Evolutionary conservation across 2,797 vertebrate genomes (phyloP).

Genomic region (Carcharodon carcharias): DNA sequence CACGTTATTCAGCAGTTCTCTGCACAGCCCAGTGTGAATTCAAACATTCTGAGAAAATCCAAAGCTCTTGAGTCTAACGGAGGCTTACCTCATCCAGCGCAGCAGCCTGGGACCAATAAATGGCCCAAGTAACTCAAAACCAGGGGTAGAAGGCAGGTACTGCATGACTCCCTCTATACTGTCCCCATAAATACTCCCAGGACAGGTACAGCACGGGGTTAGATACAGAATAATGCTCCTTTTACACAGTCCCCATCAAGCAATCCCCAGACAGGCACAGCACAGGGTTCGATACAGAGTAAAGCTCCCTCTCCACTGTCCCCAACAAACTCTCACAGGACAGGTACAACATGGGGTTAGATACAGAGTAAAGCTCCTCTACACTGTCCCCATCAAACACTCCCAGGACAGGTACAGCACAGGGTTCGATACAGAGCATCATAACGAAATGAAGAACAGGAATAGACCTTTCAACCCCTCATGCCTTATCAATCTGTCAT

Average conservation of each 20-base stretch:
- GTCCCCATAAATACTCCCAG: too few species aligned
- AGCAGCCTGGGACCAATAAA: not conserved
- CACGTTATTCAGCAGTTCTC: not conserved
- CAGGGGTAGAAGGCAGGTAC: too few species aligned
- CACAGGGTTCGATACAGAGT: too few species aligned
- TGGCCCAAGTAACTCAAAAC: not conserved
- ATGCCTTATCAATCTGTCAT: not conserved
- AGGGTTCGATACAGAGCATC: not conserved
- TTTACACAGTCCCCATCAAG: too few species aligned
- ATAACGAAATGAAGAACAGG: too few species aligned
- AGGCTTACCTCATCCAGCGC: not conserved
- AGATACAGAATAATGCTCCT: too few species aligned
- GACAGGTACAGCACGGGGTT: too few species aligned
- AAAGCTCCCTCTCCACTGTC: too few species aligned
- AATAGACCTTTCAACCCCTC: not conserved
- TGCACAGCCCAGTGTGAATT: not conserved
- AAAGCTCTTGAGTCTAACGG: not conserved
- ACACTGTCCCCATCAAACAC: not conserved
- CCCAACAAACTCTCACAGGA: not conserved
- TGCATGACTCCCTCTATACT: too few species aligned
- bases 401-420: not conserved
- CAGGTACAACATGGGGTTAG: not conserved
- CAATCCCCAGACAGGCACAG: too few species aligned
- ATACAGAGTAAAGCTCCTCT: not conserved
- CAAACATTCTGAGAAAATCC: not conserved